These are phyloP conservation scores for Neomicropteryx cornuta DNA, from an alignment of 1,140 invertebrate genomes.

Conservation along the genomic window DNA sequence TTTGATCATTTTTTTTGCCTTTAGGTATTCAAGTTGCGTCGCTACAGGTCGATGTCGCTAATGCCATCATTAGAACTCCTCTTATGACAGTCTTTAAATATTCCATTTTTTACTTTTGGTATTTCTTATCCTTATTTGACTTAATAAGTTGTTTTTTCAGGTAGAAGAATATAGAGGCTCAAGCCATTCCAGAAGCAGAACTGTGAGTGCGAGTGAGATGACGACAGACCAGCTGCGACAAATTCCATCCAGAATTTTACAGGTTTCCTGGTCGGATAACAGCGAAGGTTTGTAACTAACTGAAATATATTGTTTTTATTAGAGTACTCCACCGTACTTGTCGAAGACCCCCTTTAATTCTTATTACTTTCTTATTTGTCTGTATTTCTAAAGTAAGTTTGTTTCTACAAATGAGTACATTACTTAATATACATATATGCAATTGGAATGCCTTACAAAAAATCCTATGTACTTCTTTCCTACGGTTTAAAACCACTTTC, in stretches of 20 bases:
- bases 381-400: no score
- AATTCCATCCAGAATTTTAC: constrained; percentile 49
- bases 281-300: constrained; percentile 27
- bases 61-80: not conserved
- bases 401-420: no score
- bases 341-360: no score
- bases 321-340: no score
- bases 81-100: not conserved
- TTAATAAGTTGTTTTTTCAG: constrained; percentile 31
- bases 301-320: no score
- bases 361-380: no score
- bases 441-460: no score
- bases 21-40: not conserved
- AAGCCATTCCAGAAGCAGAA: constrained; percentile 31
- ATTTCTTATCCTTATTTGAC: not conserved
- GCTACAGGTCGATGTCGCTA: not conserved
- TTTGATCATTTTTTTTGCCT: not conserved
- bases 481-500: no score
- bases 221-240: constrained; percentile 49
- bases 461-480: no score
- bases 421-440: no score
- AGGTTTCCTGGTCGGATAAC: constrained; percentile 51
- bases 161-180: constrained; percentile 27
- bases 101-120: not conserved
- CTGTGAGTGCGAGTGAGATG: constrained; percentile 42